Evolutionary conservation across 92 coral and sea anemone species (phyloP).

Genomic region (Ricordea florida): DNA sequence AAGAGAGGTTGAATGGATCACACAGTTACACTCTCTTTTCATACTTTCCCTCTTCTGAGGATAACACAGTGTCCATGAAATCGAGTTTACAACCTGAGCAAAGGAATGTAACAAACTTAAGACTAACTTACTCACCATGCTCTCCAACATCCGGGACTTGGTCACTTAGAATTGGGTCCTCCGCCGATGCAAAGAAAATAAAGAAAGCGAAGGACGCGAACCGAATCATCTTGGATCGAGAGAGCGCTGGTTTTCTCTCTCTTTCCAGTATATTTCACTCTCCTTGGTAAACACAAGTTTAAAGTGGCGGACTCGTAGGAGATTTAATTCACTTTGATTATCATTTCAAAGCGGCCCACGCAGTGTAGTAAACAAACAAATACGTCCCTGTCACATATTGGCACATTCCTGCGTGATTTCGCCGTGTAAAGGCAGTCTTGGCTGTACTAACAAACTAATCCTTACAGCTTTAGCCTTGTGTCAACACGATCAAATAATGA

Average conservation of each 20-base stretch:
- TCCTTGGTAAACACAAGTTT: background rate
- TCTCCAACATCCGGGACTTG: slow-evolving; percentile 10
- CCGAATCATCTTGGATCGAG: background rate
- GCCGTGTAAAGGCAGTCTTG: slow-evolving; percentile 7
- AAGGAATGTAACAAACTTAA: too few relatives aligned
- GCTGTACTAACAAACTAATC: background rate
- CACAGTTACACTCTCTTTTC: too few relatives aligned
- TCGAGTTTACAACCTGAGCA: too few relatives aligned
- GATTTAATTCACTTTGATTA: slow-evolving; percentile 13
- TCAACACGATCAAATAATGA: background rate
- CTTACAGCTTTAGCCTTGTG: background rate
- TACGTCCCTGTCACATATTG: background rate
- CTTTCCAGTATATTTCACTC: background rate
- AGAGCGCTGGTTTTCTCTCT: background rate
- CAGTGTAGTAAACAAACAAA: background rate
- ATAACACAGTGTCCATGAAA: too few relatives aligned
- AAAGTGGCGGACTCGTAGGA: background rate
- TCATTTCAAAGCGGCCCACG: slow-evolving; percentile 32
- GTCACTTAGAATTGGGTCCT: background rate
- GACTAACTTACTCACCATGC: slow-evolving; percentile 13
- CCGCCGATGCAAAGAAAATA: background rate
- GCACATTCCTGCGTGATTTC: slow-evolving; percentile 18
- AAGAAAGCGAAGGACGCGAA: background rate
- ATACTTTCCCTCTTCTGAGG: too few relatives aligned
- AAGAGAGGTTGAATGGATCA: too few relatives aligned